Evolutionary conservation across 2,888 invertebrate genomes (phyloP), one percentile per base, ranked within the genome.

Genomic region (Candidula unifasciata): DNA sequence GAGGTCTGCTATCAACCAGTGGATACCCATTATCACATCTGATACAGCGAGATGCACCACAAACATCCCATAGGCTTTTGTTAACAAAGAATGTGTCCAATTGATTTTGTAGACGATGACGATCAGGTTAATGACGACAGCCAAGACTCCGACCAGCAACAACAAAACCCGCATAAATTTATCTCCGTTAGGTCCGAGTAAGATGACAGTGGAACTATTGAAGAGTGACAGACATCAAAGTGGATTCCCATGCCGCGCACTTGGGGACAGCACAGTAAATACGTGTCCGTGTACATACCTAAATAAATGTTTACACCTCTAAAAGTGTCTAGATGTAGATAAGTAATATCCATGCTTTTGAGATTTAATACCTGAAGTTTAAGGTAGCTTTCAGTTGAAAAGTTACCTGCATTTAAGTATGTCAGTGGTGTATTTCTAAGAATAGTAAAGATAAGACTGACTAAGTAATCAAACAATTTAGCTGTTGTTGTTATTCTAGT

Each of bases 1-100:
- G 6, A 37, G 44, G 18, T 79, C 79, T 2, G 79, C 79, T 27
- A 79, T 64, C 44, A 79, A 16, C 27, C 66, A 35, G 27, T 79
- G 66, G 10, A 66, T 27, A 1, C 79, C 79, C 79, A 79, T 79
- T 18, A 79, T 37, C 5, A 79, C 33, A 79, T 79, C 79, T n/a
- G 79, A 79, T 24, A 37, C 54, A 1, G 79, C 79, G 44, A 79
- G 30, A 37, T 79, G 64, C 1, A 66, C 44, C 21, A 79, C 79
- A 79, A 79, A 79, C 64, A 79, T 66, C 18, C 79, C 79, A 27
- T 79, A 79, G 10, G 64, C 79, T 68, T 66, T 64, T 30, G 27
- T 79, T 37, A 79, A 52, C 24, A 68, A 24, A 66, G 37, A 18
- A 3, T 30, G 64, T 5, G 54, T 60, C 44, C 79, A 66, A 16